Conservation (phyloP, 2,888 invertebrate genomes). For the Microchrysa polita region DNA sequence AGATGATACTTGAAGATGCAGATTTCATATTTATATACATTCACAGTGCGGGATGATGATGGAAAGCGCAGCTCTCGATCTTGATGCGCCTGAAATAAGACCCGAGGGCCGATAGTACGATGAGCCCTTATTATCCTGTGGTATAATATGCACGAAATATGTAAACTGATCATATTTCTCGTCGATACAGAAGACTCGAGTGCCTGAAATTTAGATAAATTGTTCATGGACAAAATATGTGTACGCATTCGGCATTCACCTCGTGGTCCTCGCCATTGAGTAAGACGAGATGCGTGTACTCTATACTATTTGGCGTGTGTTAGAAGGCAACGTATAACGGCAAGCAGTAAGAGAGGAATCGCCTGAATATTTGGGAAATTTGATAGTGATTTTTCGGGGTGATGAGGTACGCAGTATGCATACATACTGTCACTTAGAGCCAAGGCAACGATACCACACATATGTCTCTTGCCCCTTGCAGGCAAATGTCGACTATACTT, state of each 20-base stretch:
- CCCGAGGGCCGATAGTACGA: constrained; percentile 22
- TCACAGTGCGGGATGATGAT: too few relatives aligned
- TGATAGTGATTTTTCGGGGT: constrained; percentile 2
- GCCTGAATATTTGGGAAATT: not conserved
- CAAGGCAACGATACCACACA: not conserved
- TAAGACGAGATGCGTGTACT: not conserved
- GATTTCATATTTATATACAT: not conserved
- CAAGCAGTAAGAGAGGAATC: not conserved
- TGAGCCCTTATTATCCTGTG: constrained; percentile 26
- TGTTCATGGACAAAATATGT: not conserved
- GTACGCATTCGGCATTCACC: too few relatives aligned
- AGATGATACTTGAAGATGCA: constrained; percentile 14
- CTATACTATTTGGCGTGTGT: not conserved
- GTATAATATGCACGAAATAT: constrained; percentile 24
- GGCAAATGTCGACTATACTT: not conserved
- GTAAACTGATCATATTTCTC: constrained; percentile 39
- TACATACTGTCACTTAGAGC: not conserved
- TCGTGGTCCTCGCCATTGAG: too few relatives aligned
- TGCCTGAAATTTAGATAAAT: not conserved
- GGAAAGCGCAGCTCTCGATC: not conserved
- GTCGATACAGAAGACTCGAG: not conserved
- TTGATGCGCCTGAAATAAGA: constrained; percentile 12
- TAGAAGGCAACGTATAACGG: not conserved
- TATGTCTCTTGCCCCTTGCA: not conserved
- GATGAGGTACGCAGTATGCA: not conserved